Base-by-base conservation (phyloP, 2,113 vertebrate species). In the Pleuronectes platessa region DNA sequence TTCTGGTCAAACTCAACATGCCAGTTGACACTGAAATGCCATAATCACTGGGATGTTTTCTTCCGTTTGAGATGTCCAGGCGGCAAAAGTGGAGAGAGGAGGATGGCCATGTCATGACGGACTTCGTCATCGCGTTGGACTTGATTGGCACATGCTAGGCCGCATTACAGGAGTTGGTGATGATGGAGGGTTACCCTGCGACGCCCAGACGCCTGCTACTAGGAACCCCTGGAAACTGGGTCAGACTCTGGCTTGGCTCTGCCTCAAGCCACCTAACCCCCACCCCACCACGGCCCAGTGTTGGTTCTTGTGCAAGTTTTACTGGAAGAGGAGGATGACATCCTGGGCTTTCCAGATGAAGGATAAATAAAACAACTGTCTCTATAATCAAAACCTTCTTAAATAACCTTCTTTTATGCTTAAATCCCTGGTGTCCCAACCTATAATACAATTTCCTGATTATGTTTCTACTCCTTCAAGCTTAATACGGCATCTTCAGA, bases 1-100 rank as follows among this genome's bases (percentile, higher is more conserved):
- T 74, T 74, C 15, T 27, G 68, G 81, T 79, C 75, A 85, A 90
- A 90, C 85, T 74, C 72, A 88, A 90, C 88, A 61, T 90, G 92
- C 88, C 90, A 88, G 81, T 85, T 92, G 92, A 91, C 90, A 91
- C 88, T 88, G 80, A 92, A 92, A 91, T 74, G 91, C 90, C 91
- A 90, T 91, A 90, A 91, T 86, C 88, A 85, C 78, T 86, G 89
- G 76, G 81, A 87, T 84, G 84, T 91, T 88, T 82, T 77, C 86
- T 31, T 77, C 87, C 24, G 51, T 88, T 87, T 87, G 87, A 93
- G 81, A 88, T 23, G 88, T 89, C 87, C 69, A 79, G 87, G 84
- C 89, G 81, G 87, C 73, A 61, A 76, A 42, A 71, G 74, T 82
- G 74, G 70, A 73, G 79, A 86, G 83, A 74, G 72, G 75, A 87